These are phyloP conservation scores for Beroe ovata DNA, from an alignment of 37 sponge, comb jelly and placozoan genomes.

Conservation along the genomic window DNA sequence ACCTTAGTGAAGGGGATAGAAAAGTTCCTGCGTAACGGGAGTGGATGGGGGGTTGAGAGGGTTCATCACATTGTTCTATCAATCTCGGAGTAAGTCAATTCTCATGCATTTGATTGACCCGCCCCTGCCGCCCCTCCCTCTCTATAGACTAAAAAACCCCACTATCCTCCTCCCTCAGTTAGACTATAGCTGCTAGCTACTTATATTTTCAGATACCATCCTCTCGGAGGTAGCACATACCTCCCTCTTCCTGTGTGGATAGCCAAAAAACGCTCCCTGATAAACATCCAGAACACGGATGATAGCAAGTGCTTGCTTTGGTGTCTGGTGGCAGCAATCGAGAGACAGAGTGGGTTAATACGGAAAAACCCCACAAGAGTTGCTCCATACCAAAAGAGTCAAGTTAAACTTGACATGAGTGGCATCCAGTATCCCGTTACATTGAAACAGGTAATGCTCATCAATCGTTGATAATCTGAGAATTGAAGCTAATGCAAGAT, in stretches of 20 bases:
- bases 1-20: not conserved
- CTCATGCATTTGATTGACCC: too few species aligned
- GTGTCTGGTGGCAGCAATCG: slow-evolving; percentile 6
- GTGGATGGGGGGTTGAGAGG: not conserved
- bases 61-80: not conserved
- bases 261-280: not conserved
- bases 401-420: slow-evolving; percentile 4
- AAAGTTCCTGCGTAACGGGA: not conserved
- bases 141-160: too few species aligned
- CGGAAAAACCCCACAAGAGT: not conserved
- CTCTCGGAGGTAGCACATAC: not conserved
- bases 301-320: not conserved
- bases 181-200: too few species aligned
- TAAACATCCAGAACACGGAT: slow-evolving; percentile 37
- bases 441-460: not conserved
- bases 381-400: not conserved
- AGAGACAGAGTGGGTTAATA: not conserved
- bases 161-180: too few species aligned
- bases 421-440: not conserved
- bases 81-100: not conserved
- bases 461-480: too few species aligned
- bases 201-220: slow-evolving; percentile 17
- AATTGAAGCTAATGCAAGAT: too few species aligned
- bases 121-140: too few species aligned
- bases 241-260: not conserved